Evolutionary conservation across 2,797 vertebrate species (phyloP).

Genomic region (Miichthys miiuy): DNA sequence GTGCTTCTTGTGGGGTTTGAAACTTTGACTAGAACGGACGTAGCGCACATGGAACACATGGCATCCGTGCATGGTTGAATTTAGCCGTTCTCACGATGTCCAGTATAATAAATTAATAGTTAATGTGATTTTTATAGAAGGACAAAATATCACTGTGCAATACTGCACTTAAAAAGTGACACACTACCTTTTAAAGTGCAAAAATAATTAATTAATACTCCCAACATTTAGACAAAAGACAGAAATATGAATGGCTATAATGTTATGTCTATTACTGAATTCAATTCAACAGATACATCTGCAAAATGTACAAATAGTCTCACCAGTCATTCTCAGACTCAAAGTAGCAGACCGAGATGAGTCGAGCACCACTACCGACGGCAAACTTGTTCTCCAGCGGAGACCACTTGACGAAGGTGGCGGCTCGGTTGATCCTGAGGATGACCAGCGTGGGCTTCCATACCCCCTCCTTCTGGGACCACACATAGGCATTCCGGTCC

Average conservation of each 20-base stretch:
- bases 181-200: not conserved
- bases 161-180: not conserved
- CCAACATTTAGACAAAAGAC: not conserved
- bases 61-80: no score
- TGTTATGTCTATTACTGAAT: not conserved
- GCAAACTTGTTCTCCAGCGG: constrained; percentile 99
- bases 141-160: not conserved
- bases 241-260: not conserved
- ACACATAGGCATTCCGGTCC: constrained; percentile 98
- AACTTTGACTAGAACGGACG: no score
- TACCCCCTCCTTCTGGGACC: constrained; percentile 97
- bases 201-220: not conserved
- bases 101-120: not conserved
- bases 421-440: constrained; percentile 96
- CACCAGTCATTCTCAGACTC: constrained; percentile 99
- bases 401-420: constrained; percentile 98
- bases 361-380: constrained; percentile 96
- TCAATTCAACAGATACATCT: not conserved
- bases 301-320: constrained; percentile 58
- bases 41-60: no score
- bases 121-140: not conserved
- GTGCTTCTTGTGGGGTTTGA: no score
- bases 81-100: not conserved
- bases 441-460: constrained; percentile 99
- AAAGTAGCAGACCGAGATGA: constrained; percentile 99